Evolutionary conservation across 2,888 invertebrate genomes (phyloP).

Genomic region (Gymnosoma rotundatum): DNA sequence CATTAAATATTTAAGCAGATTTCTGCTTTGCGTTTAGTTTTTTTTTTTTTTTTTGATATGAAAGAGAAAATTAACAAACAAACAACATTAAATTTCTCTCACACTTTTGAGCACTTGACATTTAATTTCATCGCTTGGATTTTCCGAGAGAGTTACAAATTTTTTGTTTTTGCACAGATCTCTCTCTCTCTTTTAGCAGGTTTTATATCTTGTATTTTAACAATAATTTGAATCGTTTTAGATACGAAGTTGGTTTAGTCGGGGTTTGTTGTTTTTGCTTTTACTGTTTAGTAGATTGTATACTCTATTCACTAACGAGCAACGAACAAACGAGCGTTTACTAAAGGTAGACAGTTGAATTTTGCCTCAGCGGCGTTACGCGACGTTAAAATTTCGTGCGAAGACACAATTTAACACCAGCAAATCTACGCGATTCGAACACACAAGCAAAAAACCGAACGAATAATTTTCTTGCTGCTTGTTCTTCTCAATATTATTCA

Average conservation of each 20-base stretch:
- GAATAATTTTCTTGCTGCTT: conserved; percentile 63
- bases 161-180: conserved; percentile 47
- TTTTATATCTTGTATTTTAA: conserved; percentile 35
- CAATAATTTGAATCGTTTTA: conserved; percentile 27
- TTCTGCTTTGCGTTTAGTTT: conserved; percentile 21
- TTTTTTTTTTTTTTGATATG: conserved; percentile 14
- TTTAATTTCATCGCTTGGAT: conserved; percentile 25
- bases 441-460: conserved; percentile 59
- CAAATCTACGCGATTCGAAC: conserved; percentile 65
- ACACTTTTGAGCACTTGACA: conserved; percentile 37
- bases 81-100: not conserved
- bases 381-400: conserved; percentile 74
- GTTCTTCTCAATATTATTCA: conserved; percentile 68
- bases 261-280: conserved; percentile 71
- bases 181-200: conserved; percentile 45
- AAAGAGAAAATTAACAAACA: conserved; percentile 9
- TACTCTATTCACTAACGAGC: conserved; percentile 70
- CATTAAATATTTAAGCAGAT: conserved; percentile 47
- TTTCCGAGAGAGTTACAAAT: conserved; percentile 19
- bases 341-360: conserved; percentile 73
- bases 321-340: conserved; percentile 72
- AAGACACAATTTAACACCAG: conserved; percentile 63
- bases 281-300: conserved; percentile 71
- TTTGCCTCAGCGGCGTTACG: conserved; percentile 79
- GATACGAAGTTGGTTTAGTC: conserved; percentile 52